phyloP scores from a whole-genome alignment of 2,888 invertebrate genomes.

The Thelaira solivaga region DNA sequence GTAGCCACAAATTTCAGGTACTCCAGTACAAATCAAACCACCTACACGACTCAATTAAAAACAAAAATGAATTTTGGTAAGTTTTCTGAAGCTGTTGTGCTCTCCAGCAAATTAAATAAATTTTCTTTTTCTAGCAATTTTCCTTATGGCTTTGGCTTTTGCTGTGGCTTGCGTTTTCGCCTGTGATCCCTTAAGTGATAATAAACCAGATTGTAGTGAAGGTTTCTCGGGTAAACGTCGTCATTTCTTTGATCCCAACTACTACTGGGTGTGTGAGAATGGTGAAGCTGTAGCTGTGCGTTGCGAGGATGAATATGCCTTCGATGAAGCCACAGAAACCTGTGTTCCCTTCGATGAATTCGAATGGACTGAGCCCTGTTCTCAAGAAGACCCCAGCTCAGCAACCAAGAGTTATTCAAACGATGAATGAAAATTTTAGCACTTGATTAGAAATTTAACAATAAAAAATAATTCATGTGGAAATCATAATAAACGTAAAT shows the following conservation, averaged over 20 bases:
- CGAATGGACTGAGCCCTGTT: constrained; percentile 43
- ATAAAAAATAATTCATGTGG: too few relatives aligned
- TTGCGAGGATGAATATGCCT: constrained; percentile 18
- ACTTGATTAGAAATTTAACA: too few relatives aligned
- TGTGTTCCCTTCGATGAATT: constrained; percentile 40
- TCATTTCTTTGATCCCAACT: constrained; percentile 55
- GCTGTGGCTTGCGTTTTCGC: constrained; percentile 4
- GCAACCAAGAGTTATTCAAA: too few relatives aligned
- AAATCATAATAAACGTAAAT: too few relatives aligned
- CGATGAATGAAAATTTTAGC: too few relatives aligned
- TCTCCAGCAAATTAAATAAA: too few relatives aligned
- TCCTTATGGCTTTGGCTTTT: background rate
- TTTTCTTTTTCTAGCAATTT: background rate
- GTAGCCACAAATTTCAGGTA: too few relatives aligned
- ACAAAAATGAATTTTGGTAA: constrained; percentile 15
- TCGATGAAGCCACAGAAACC: background rate
- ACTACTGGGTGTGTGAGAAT: constrained; percentile 39
- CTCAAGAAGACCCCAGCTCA: too few relatives aligned
- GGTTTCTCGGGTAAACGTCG: constrained; percentile 28
- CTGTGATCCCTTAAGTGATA: constrained; percentile 44
- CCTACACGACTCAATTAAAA: too few relatives aligned
- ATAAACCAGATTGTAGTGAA: constrained; percentile 26
- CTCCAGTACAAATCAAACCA: too few relatives aligned
- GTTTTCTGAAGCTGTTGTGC: too few relatives aligned
- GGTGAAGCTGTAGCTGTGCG: background rate